Percentiles rank a stretch among this genome's conserved stretches.
Evolutionary conservation across 2,797 vertebrate genomes (phyloP).

Genomic region (Hydrophis major): DNA sequence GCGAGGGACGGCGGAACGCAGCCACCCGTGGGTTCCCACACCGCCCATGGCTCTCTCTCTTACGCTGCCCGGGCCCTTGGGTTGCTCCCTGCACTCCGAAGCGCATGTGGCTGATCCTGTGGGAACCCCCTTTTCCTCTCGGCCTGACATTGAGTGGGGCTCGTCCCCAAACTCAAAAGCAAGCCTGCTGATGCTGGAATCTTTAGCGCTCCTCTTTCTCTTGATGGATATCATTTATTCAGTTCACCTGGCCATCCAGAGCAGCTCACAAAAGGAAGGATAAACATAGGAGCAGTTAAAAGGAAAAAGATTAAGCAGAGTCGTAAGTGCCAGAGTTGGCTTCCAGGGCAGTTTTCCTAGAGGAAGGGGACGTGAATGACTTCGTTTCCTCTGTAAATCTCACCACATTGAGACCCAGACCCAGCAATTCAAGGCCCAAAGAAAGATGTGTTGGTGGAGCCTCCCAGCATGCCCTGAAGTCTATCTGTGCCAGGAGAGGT

Average conservation of each 20-base stretch:
- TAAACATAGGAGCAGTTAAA: not conserved
- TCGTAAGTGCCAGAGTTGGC: not conserved
- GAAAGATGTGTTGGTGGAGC: not conserved
- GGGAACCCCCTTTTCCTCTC: not conserved
- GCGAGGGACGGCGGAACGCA: slow-evolving; percentile 28
- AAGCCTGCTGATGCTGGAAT: not conserved
- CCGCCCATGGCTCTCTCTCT: not conserved
- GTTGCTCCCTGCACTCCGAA: not conserved
- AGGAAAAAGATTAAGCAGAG: not conserved
- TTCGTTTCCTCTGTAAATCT: too few relatives aligned
- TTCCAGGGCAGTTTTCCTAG: not conserved
- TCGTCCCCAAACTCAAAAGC: not conserved
- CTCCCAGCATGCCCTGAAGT: not conserved
- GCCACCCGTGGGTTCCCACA: not conserved
- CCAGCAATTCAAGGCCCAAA: not conserved
- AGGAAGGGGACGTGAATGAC: not conserved
- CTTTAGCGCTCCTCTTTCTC: not conserved
- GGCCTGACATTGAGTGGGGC: not conserved
- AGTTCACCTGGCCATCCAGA: not conserved
- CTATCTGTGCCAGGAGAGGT: not conserved
- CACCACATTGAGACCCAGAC: not conserved
- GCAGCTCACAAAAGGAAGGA: not conserved
- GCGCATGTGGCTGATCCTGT: not conserved
- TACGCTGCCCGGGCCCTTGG: rapidly evolving
- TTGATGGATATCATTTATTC: not conserved